Percentiles rank a stretch among this genome's conserved stretches.
phyloP scores from a whole-genome alignment of 2,113 vertebrate species.

The Cinclus cinclus region DNA sequence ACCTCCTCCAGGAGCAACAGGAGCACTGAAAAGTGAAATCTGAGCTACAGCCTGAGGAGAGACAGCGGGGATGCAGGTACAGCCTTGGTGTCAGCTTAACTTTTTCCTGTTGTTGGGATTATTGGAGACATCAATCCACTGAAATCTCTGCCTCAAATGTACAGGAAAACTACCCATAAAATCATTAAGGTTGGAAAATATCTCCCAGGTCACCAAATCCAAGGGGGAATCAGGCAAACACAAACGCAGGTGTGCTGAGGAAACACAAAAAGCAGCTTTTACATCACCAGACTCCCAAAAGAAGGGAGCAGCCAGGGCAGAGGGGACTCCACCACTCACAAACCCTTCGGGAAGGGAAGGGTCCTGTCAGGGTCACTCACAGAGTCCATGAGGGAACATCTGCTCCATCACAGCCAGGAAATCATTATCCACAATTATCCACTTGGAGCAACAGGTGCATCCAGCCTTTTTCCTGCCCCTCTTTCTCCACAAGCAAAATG shows the following conservation, averaged over 20 bases:
- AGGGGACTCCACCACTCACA: not conserved
- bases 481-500: not conserved
- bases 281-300: not conserved
- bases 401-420: not conserved
- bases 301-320: not conserved
- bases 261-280: not conserved
- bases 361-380: not conserved
- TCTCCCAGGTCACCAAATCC: not conserved
- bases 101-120: not conserved
- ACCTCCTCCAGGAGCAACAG: not conserved
- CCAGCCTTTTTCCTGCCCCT: not conserved
- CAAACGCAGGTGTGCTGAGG: rapidly evolving
- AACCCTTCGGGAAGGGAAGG: not conserved
- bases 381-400: not conserved
- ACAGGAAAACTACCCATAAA: not conserved
- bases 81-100: not conserved
- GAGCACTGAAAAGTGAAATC: not conserved
- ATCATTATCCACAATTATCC: not conserved
- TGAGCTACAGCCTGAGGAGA: not conserved
- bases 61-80: not conserved
- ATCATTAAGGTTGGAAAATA: not conserved
- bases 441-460: not conserved
- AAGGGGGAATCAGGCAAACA: not conserved
- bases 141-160: not conserved
- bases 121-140: rapidly evolving